Conservation (phyloP, 2,888 invertebrate species). For the Arenicola marina region DNA sequence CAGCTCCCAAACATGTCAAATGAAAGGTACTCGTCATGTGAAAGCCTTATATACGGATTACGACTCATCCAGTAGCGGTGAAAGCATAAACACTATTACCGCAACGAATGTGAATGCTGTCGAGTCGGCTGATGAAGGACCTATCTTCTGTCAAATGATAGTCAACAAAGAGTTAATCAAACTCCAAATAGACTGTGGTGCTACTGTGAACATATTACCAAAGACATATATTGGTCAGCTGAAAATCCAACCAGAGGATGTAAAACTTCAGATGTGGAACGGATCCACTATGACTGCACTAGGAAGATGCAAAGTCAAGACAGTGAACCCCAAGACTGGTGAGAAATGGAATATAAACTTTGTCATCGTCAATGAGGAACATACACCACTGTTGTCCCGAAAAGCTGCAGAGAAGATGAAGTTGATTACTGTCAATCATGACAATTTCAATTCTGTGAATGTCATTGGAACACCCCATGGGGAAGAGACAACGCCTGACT, state of each 20-base stretch:
- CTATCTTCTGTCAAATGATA: slow-evolving; percentile 1
- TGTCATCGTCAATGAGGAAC: not conserved
- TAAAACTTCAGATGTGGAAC: slow-evolving; percentile 11
- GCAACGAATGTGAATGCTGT: not conserved
- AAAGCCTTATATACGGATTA: not conserved
- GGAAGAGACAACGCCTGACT: not conserved
- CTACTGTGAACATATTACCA: slow-evolving; percentile 14
- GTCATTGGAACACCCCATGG: not conserved
- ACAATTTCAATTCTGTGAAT: slow-evolving; percentile 9
- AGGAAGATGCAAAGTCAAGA: slow-evolving; percentile 2
- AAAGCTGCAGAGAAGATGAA: slow-evolving; percentile 12
- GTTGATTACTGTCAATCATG: slow-evolving; percentile 15
- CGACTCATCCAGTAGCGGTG: not conserved
- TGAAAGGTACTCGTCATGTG: not conserved
- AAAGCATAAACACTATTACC: not conserved
- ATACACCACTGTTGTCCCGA: not conserved
- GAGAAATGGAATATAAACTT: slow-evolving; percentile 7
- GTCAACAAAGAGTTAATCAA: slow-evolving; percentile 6
- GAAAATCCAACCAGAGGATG: not conserved
- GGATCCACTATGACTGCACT: not conserved
- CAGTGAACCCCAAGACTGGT: not conserved
- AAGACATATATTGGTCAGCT: not conserved
- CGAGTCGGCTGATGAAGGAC: not conserved
- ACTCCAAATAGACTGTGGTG: slow-evolving; percentile 19
- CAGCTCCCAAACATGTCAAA: not conserved